A percentile compares a stretch with the other conserved stretches of the same genome.
These are phyloP conservation scores for Anorthoa munda DNA, from an alignment of 2,888 invertebrate species.

Conservation along the genomic window DNA sequence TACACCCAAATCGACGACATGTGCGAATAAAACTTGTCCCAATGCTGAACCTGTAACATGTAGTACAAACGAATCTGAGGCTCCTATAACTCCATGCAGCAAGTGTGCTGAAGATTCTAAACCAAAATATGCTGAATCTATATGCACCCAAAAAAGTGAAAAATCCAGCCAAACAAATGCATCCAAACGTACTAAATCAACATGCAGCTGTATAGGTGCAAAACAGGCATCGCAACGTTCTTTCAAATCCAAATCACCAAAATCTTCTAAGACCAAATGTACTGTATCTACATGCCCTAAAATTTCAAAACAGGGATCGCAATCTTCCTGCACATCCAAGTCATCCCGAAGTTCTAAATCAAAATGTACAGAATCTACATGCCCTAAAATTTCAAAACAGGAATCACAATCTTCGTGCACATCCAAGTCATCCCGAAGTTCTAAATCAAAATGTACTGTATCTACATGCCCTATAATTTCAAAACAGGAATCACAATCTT, in stretches of 20 bases:
- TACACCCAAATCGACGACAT: neutral
- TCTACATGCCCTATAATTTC: too few relatives aligned
- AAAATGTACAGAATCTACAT: too few relatives aligned
- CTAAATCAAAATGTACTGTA: neutral
- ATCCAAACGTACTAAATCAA: too few relatives aligned
- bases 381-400: neutral
- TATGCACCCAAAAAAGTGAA: neutral
- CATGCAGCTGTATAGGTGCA: too few relatives aligned
- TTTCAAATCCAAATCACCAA: too few relatives aligned
- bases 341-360: too few relatives aligned
- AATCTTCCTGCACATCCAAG: too few relatives aligned
- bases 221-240: too few relatives aligned
- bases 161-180: neutral
- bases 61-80: neutral
- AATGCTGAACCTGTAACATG: neutral
- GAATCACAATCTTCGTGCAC: neutral
- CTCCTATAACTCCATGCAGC: neutral
- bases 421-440: neutral
- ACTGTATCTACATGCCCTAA: too few relatives aligned
- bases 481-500: neutral
- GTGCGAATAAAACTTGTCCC: neutral
- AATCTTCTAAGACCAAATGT: too few relatives aligned
- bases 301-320: too few relatives aligned
- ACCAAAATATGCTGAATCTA: too few relatives aligned
- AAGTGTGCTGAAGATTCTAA: neutral